Evolutionary conservation across 1,140 invertebrate genomes (phyloP), one percentile per base, ranked within the genome.

Genomic region (Phenacoccus solenopsis): DNA sequence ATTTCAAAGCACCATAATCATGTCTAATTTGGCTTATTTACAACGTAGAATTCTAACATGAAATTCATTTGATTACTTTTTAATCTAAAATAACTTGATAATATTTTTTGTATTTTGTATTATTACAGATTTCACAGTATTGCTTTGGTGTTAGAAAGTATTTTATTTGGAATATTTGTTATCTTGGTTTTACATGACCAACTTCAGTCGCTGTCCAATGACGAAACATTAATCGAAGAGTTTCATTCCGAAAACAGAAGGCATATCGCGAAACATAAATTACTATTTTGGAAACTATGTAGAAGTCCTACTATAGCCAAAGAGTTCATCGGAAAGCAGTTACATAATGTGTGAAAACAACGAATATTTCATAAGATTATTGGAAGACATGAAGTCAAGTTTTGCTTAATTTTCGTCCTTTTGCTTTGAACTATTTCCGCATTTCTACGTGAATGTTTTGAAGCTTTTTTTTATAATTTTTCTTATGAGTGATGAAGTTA

Each of bases 181-280:
- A 80, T 91, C 64, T 91, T 90, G 57, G 94, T 96, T 73, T 85
- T 93, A 73, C 87, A 91, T 76, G 93, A 95, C 82, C 93, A 96
- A 80, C 84, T 94, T 73, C 85, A 88, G 78, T 90, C 91, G 16
- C 92, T 95, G 72, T 81, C 91, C 57, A 85, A 84, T 70, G 90
- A 93, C 75, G 89, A 92, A 78, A 93, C 90, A 21, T 86, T 87
- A 4, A 84, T 94, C 13, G 91, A 95, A 80, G 86, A 89, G 75
- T 77, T 86, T 72, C 88, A 91, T 79, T 57, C 61, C 9, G 30
- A 27, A 25, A 84, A 86, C 71, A 84, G 84, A 76, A 87, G 87
- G 56, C 81, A 64, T 32, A 61, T 24, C 20, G 49, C 69, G 5
- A 59, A 70, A 59, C 49, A 64, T 64, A 64, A 64, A 25, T 10